Evolutionary conservation across 2,113 vertebrate genomes (phyloP), one percentile per base, ranked within the genome.

Genomic region (Chamaetylas fuelleborni): DNA sequence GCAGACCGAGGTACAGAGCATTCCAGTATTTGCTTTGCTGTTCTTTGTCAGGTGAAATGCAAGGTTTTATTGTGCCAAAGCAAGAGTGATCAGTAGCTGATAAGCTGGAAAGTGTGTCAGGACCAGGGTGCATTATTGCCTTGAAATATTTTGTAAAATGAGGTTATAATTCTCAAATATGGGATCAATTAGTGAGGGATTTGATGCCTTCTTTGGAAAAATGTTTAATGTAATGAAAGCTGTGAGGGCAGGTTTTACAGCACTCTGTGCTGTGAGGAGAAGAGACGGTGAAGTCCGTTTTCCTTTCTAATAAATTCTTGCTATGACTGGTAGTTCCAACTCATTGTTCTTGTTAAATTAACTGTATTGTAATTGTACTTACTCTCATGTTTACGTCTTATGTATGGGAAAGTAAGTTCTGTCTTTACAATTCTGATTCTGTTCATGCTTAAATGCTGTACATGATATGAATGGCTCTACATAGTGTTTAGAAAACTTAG

Each of bases 381-480:
- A 6, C 22, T 50, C 2, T 72, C 8, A 33, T 43, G 26, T 81
- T 69, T 58, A 25, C 4, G 17, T 60, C 11, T 85, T 26, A 10
- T 8, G 3, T 48, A 16, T 54, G 17, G 31, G 25, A 43, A 84
- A 43, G 31, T 42, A 64, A 45, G 12, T 67, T 67, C 12, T 71
- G 5, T 76, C n/a, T 50, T 45, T 33, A 3, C 31, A 23, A 11
- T 76, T 77, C 33, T 36, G 25, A 20, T 57, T 81, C 38, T 76
- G 8, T 58, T 88, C 29, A 11, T 23, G 28, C 28, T 69, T 62
- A 58, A 67, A 31, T 64, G 53, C 48, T 62, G 1, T 22, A 22
- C 12, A 0, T 28, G 4, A 5, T 53, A 12, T 1, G 4, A 71
- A 2, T 62, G 53, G 6, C 42, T 62, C 5, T 43, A 15, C 4